Evolutionary conservation across 1,140 invertebrate species (phyloP).

Genomic region (Ceratina australensis): DNA sequence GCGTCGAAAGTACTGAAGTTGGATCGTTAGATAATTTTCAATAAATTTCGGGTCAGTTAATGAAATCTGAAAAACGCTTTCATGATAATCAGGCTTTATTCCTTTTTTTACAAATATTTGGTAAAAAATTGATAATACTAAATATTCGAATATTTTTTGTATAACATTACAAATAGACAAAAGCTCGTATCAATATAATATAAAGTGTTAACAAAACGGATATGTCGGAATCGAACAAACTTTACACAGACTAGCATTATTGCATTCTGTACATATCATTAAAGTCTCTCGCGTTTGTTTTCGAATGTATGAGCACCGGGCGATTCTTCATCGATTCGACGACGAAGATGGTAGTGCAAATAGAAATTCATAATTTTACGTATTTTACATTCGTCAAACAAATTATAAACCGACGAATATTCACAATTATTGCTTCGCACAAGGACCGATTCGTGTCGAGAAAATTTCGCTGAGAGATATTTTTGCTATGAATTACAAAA

Average conservation of each 20-base stretch:
- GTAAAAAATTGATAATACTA: conserved; percentile 38
- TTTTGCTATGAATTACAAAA: not conserved
- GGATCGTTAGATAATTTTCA: too few relatives aligned
- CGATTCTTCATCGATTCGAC: not conserved
- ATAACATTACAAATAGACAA: not conserved
- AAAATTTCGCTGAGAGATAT: too few relatives aligned
- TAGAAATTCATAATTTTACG: not conserved
- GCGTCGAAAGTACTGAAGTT: not conserved
- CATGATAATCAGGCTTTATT: conserved; percentile 28
- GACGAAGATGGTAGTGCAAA: not conserved
- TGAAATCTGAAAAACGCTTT: not conserved
- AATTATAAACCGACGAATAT: not conserved
- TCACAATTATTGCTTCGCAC: not conserved
- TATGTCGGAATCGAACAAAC: not conserved
- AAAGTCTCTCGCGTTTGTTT: not conserved
- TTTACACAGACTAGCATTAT: conserved; percentile 3
- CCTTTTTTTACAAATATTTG: conserved; percentile 38
- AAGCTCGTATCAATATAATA: not conserved
- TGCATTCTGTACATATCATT: not conserved
- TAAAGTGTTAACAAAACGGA: not conserved
- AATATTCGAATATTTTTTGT: not conserved
- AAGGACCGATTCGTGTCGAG: not conserved
- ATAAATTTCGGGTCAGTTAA: not conserved
- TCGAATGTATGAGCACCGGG: not conserved
- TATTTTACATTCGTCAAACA: not conserved